These are phyloP conservation scores for Listrodromus nycthemerus DNA, from an alignment of 2,888 invertebrate species.

Conservation along the genomic window DNA sequence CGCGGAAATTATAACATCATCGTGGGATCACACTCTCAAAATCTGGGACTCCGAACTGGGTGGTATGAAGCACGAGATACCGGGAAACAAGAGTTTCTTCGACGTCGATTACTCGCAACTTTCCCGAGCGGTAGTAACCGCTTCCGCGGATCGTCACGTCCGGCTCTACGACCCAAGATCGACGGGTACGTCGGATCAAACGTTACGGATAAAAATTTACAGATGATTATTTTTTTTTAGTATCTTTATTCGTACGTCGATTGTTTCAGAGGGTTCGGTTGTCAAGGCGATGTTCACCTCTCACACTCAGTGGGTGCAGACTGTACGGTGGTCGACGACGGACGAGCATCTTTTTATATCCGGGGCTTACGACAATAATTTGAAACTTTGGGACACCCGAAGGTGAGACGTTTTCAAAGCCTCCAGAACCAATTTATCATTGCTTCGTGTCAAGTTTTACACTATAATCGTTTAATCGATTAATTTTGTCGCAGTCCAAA, in stretches of 20 bases:
- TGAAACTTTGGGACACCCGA: slow-evolving; percentile 98
- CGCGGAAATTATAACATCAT: slow-evolving; percentile 92
- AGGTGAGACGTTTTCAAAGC: slow-evolving; percentile 86
- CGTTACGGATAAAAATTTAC: neutral
- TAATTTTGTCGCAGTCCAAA: slow-evolving; percentile 89
- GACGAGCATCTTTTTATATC: slow-evolving; percentile 95
- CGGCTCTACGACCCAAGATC: slow-evolving; percentile 96
- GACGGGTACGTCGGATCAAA: slow-evolving; percentile 86
- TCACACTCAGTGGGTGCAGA: slow-evolving; percentile 96
- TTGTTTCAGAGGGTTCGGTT: slow-evolving; percentile 91
- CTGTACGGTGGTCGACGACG: slow-evolving; percentile 94
- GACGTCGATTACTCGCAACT: slow-evolving; percentile 93
- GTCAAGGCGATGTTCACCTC: slow-evolving; percentile 95
- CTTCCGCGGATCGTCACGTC: slow-evolving; percentile 96
- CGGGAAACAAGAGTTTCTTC: slow-evolving; percentile 96
- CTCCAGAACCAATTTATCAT: slow-evolving; percentile 66
- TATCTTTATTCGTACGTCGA: neutral
- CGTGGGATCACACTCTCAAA: slow-evolving; percentile 98
- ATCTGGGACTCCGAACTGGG: slow-evolving; percentile 97
- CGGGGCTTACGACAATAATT: slow-evolving; percentile 94
- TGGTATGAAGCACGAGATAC: slow-evolving; percentile 92
- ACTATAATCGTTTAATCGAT: neutral
- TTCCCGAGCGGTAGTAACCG: slow-evolving; percentile 91
- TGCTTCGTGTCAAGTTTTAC: neutral
- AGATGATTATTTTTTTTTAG: neutral